These are phyloP conservation scores for Harpagoxenus sublaevis DNA, from an alignment of 2,888 invertebrate genomes.

Conservation along the genomic window DNA sequence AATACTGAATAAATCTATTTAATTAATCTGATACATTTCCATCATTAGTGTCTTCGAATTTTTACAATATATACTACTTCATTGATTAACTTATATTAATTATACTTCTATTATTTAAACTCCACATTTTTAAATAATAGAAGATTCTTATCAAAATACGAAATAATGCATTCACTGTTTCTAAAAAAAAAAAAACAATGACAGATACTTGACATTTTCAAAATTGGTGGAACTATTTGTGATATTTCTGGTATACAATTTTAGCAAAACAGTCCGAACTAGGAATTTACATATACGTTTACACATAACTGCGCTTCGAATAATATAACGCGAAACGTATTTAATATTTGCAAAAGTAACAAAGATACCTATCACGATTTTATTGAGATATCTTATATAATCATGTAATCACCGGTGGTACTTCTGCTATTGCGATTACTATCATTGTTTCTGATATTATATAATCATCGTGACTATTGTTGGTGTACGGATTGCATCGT, in stretches of 20 bases:
- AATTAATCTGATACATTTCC: neutral
- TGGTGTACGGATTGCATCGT: conserved; percentile 43
- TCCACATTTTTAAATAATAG: neutral
- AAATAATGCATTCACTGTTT: neutral
- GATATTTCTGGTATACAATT: neutral
- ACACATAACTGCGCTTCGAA: neutral
- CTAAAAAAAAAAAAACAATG: neutral
- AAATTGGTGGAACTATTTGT: neutral
- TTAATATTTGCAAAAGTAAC: neutral
- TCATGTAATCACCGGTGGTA: conserved; percentile 27
- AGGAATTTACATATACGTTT: neutral
- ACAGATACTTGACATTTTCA: neutral
- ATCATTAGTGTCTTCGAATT: neutral
- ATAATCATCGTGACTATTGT: conserved; percentile 54
- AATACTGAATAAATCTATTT: conserved; percentile 13
- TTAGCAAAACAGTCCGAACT: neutral
- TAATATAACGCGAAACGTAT: neutral
- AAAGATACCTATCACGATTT: conserved; percentile 11
- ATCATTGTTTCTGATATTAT: conserved; percentile 49
- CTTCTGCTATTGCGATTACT: conserved; percentile 17
- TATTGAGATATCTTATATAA: conserved; percentile 45
- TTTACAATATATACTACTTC: neutral
- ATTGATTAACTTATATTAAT: neutral
- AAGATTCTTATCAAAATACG: neutral
- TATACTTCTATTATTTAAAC: neutral